Evolutionary conservation across 1,140 invertebrate species (phyloP), one percentile per base, ranked within the genome.

Genomic region (Lucilia sericata): DNA sequence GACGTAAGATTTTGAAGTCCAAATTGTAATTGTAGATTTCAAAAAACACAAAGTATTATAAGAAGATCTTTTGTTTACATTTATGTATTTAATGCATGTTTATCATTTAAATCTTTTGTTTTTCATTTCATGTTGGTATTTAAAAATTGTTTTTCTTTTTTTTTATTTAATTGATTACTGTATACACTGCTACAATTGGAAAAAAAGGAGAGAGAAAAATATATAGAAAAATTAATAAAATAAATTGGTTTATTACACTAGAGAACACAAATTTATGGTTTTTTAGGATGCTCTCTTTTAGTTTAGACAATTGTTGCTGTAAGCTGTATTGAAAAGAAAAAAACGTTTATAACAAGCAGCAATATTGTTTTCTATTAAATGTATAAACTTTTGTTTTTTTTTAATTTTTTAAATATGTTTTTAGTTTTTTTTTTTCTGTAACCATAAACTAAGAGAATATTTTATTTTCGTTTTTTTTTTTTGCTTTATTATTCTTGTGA

Each of bases 81-180:
- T 74, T 78, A 42, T 78, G 60, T 70, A 70, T 70, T 70, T 70
- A 70, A 70, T 70, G n/a, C 65, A 70, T 70, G 65, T 21, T 70
- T 55, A 55, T 55, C 51, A 42, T 42, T 42, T 2, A 42, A 42
- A 42, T 42, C 42, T 42, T 55, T 55, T 55, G 51, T 55, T 75
- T 78, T 17, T 78, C 10, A 36, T 49, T 78, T 78, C 5, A 36
- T 78, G 75, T 36, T 42, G 75, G 42, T 42, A 42, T 42, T 49
- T 55, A 78, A 49, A 78, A 78, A 78, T 78, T 78, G 9, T 75
- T 75, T 17, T 75, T 75, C 14, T 17, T 10, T 55, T 14, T 8
- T 70, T 25, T 70, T 9, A 70, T 70, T 70, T 21, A 21, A 21
- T 25, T 70, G 3, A 30, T 30, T 30, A 30, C 19, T 70, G 65